Evolutionary conservation across 2,113 vertebrate genomes (phyloP), one percentile per base, ranked within the genome.

Genomic region (Stigmatopora nigra): DNA sequence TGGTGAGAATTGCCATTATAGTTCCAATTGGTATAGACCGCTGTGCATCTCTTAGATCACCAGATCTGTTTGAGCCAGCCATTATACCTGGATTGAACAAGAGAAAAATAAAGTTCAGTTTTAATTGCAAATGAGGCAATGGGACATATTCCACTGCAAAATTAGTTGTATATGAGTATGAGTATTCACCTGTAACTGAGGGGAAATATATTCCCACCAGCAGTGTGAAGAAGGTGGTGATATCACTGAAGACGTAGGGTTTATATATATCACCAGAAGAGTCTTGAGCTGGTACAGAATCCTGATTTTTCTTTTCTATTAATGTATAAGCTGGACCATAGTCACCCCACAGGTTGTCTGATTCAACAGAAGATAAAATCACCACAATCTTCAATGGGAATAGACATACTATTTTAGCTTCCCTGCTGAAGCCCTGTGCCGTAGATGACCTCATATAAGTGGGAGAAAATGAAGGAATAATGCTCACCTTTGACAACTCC

Each of bases 161-260:
- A 59, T 38, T 15, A 59, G 1, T 31, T 31, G 25, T 31, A 31
- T 31, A 31, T 31, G 25, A 31, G 25, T 31, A 31, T 31, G 25
- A n/a, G 35, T 20, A 17, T 45, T 74, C 81, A 98, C 96, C 96
- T 61, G 96, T 98, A 69, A 98, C 96, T 0, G 95, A 97, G 1
- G 95, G 96, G 78, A 98, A 98, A 88, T 95, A 98, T 80, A 98
- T 98, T 68, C 96, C 96, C n/a, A 98, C 92, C 67, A 98, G 88
- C 87, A 97, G 78, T 22, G 94, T 98, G 86, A 98, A 97, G 75
- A 87, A 93, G 17, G 95, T 95, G 75, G 88, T 73, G 56, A 97
- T 93, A 80, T 98, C 95, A 7, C 90, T 93, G 63, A 92, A 86
- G 67, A 97, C 84, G 0, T 94, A 98, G 12, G 84, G 87, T 14